phyloP scores from a whole-genome alignment of 2,113 vertebrate species.

The Gallinago media region DNA sequence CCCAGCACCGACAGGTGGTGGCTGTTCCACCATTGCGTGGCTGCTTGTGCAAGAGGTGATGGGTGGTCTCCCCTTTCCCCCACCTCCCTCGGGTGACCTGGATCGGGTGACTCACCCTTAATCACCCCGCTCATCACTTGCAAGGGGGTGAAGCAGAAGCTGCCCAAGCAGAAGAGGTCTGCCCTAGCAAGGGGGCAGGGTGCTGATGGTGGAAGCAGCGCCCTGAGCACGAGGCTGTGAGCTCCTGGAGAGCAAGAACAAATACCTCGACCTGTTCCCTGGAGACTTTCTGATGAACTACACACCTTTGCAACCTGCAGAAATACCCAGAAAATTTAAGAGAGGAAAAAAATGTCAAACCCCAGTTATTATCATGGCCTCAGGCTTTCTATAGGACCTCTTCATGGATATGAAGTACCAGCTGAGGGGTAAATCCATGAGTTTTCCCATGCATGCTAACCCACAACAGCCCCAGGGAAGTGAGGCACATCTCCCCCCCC shows the following conservation, averaged over 20 bases:
- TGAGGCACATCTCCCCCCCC: not conserved
- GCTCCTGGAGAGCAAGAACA: not conserved
- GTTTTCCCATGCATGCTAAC: not conserved
- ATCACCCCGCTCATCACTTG: rapidly evolving
- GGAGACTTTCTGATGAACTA: not conserved
- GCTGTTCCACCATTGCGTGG: not conserved
- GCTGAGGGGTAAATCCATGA: not conserved
- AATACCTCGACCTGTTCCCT: not conserved
- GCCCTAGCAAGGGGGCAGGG: not conserved
- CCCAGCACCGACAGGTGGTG: rapidly evolving
- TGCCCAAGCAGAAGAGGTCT: not conserved
- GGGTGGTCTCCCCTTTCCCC: not conserved
- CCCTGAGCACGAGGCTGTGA: not conserved
- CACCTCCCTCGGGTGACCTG: not conserved
- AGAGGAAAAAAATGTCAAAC: rapidly evolving
- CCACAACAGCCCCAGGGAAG: too few species aligned
- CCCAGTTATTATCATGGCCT: not conserved
- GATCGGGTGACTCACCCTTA: not conserved
- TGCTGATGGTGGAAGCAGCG: not conserved
- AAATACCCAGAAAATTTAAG: not conserved
- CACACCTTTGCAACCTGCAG: not conserved
- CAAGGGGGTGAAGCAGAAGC: not conserved
- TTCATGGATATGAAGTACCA: not conserved
- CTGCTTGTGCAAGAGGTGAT: not conserved
- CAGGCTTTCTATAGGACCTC: not conserved